phyloP scores from a whole-genome alignment of 2,797 vertebrate species.

The Ceyx erithaca region DNA sequence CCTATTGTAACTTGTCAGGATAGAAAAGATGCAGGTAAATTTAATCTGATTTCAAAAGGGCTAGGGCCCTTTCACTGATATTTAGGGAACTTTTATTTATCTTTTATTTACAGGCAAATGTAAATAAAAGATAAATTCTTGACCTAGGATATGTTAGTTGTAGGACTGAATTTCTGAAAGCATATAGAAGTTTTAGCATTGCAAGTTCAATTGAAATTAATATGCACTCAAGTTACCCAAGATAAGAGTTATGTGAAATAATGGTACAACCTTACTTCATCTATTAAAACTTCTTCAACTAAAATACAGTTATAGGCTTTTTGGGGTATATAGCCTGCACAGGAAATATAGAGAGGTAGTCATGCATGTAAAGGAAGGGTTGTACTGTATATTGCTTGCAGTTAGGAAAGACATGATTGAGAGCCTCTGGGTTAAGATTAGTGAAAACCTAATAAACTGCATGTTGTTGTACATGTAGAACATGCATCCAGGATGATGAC shows the following conservation, averaged over 20 bases:
- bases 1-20: background rate
- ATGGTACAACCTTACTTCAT: background rate
- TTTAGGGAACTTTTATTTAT: background rate
- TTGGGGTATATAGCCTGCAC: background rate
- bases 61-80: rapidly evolving
- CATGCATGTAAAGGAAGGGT: background rate
- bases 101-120: background rate
- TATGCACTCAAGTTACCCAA: background rate
- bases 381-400: background rate
- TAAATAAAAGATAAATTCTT: background rate
- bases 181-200: background rate
- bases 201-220: background rate
- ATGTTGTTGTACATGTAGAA: background rate
- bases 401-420: rapidly evolving
- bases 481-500: background rate
- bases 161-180: background rate
- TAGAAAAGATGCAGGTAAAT: background rate
- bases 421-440: background rate
- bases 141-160: background rate
- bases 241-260: background rate
- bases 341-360: background rate
- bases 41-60: background rate
- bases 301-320: background rate
- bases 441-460: background rate
- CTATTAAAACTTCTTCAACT: background rate